These are phyloP conservation scores for Notarius lentiginosus DNA, from an alignment of 2,113 vertebrate genomes.

Conservation along the genomic window DNA sequence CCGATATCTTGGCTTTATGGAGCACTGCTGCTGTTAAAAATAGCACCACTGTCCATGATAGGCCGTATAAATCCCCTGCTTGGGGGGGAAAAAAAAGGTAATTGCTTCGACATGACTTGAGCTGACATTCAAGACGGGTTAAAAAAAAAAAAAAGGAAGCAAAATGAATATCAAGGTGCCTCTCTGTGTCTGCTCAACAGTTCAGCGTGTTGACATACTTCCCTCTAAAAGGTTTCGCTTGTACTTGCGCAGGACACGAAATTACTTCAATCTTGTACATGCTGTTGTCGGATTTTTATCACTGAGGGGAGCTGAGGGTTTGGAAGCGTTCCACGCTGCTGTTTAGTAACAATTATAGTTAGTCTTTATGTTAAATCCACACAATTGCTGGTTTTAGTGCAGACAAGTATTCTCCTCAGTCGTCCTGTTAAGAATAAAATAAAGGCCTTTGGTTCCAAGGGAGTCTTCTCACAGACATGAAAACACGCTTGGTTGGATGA, in stretches of 20 bases:
- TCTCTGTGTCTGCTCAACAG: constrained; percentile 18
- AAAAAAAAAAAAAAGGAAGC: background rate
- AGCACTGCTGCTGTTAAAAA: constrained; percentile 28
- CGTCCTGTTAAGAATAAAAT: constrained; percentile 32
- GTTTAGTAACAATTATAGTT: constrained; percentile 26
- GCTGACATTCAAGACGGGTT: constrained; percentile 27
- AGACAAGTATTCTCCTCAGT: background rate
- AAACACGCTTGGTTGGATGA: constrained; percentile 3
- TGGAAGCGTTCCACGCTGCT: background rate
- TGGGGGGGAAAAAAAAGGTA: constrained; percentile 27
- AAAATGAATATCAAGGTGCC: constrained; percentile 43
- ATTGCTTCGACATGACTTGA: constrained; percentile 45
- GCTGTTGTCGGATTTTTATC: constrained; percentile 30
- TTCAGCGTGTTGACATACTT: constrained; percentile 49
- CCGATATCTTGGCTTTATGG: constrained; percentile 21
- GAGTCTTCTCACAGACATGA: background rate
- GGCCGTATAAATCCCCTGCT: constrained; percentile 33
- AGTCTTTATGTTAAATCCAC: constrained; percentile 21
- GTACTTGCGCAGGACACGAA: constrained; percentile 20
- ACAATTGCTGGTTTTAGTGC: background rate
- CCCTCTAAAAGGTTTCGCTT: constrained; percentile 39
- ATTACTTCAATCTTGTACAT: constrained; percentile 30
- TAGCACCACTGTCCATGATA: constrained; percentile 27
- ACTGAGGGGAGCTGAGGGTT: background rate
- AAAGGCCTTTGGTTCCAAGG: constrained; percentile 6